A percentile compares a stretch with the other conserved stretches of the same genome.
Evolutionary conservation across 2,797 vertebrate genomes (phyloP).

Genomic region (Anniella stebbinsi): DNA sequence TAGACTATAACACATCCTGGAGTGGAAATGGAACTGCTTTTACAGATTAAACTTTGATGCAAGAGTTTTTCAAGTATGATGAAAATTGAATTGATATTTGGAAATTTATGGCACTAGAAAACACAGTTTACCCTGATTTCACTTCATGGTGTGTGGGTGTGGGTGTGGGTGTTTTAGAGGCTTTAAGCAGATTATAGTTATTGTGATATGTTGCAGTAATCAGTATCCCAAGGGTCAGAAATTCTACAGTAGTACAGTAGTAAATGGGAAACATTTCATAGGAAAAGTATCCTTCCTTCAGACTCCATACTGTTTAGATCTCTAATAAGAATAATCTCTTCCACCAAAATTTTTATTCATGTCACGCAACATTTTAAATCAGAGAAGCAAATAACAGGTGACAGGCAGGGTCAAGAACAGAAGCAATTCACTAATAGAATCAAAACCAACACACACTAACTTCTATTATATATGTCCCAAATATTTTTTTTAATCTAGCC

Average conservation of each 20-base stretch:
- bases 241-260: not conserved
- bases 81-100: not conserved
- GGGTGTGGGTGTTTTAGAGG: not conserved
- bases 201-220: not conserved
- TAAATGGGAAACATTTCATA: conserved; percentile 1
- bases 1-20: not conserved
- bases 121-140: not conserved
- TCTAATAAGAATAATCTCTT: conserved; percentile 6
- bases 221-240: not conserved
- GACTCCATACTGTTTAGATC: not conserved
- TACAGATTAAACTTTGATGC: not conserved
- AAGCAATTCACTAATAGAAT: conserved; percentile 6
- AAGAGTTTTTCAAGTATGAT: not conserved
- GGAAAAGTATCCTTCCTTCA: conserved; percentile 17
- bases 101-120: not conserved
- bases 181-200: conserved; percentile 15
- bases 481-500: not conserved
- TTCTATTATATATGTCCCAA: not conserved
- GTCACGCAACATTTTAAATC: conserved; percentile 4
- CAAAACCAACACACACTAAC: not conserved
- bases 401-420: not conserved
- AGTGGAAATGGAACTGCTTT: not conserved
- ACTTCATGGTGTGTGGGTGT: not conserved
- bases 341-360: not conserved
- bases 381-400: not conserved